Conservation (phyloP, 2,888 invertebrate species). For the Cheilosia impressa region DNA sequence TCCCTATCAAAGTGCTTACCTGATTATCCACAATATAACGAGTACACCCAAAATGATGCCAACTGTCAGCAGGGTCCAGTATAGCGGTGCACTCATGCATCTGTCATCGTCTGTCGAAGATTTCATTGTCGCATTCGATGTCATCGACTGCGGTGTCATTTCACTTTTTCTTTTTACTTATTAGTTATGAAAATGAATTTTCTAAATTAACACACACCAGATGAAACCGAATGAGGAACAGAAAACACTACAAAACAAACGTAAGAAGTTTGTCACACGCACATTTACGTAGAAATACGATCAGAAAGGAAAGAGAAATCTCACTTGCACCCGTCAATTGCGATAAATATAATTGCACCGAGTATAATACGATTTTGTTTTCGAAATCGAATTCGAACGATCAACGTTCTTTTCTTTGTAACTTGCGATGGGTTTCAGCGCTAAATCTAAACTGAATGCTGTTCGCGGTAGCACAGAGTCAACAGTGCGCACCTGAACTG, state of each 20-base stretch:
- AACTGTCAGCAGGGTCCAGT: slow-evolving; percentile 62
- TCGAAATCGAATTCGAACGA: slow-evolving; percentile 30
- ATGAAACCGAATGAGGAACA: not conserved
- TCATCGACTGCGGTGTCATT: slow-evolving; percentile 47
- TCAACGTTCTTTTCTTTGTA: slow-evolving; percentile 8
- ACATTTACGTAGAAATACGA: slow-evolving; percentile 1
- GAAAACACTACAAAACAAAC: slow-evolving; percentile 4
- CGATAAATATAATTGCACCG: slow-evolving; percentile 6
- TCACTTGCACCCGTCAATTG: slow-evolving; percentile 4
- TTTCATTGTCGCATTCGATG: slow-evolving; percentile 53
- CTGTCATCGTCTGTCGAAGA: slow-evolving; percentile 43
- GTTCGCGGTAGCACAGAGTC: slow-evolving; percentile 66
- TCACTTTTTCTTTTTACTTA: slow-evolving; percentile 42
- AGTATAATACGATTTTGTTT: not conserved
- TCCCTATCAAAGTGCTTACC: slow-evolving; percentile 62
- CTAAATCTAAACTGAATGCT: slow-evolving; percentile 67
- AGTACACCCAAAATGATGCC: slow-evolving; percentile 67
- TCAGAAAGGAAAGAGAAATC: slow-evolving; percentile 21
- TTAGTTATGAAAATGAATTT: slow-evolving; percentile 25
- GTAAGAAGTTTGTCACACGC: slow-evolving; percentile 56
- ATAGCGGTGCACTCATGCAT: slow-evolving; percentile 62
- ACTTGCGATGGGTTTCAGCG: slow-evolving; percentile 66
- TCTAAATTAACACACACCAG: slow-evolving; percentile 8
- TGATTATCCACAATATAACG: slow-evolving; percentile 61
- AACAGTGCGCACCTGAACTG: slow-evolving; percentile 58